phyloP scores from a whole-genome alignment of 2,113 vertebrate species.

The Phalacrocorax aristotelis region DNA sequence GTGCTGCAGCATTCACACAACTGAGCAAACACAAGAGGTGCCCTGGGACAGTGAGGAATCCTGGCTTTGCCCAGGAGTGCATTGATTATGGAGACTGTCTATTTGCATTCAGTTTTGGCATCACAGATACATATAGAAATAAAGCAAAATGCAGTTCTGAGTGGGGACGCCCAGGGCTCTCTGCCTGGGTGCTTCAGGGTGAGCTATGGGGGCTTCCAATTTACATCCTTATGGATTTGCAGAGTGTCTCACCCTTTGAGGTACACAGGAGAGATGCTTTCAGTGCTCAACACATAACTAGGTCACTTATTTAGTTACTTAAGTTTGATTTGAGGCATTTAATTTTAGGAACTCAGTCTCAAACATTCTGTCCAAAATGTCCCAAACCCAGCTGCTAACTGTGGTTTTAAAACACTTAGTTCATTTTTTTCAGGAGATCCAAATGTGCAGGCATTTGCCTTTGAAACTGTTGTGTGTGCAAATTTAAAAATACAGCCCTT shows the following conservation, averaged over 20 bases:
- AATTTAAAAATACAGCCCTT: slow-evolving; percentile 51
- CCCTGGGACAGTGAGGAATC: not conserved
- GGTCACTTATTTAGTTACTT: not conserved
- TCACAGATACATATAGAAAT: not conserved
- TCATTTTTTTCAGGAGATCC: not conserved
- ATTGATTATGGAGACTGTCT: not conserved
- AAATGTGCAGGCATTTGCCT: slow-evolving; percentile 60
- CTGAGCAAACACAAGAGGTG: not conserved
- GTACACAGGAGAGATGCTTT: not conserved
- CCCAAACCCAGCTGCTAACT: not conserved
- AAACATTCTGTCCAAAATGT: not conserved
- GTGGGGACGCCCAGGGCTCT: fast-evolving
- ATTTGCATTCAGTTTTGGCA: not conserved
- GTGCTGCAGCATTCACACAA: not conserved
- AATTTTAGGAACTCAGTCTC: not conserved
- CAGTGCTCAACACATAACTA: not conserved
- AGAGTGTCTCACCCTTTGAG: not conserved
- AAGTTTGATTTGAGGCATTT: not conserved
- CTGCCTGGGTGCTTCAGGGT: not conserved
- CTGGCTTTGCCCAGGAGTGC: not conserved
- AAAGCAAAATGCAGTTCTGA: not conserved
- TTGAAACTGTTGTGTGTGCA: slow-evolving; percentile 48
- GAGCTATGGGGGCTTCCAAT: not conserved
- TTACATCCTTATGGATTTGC: not conserved
- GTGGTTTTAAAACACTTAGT: not conserved